Conservation (phyloP, 2,113 vertebrate species). For the Ahaetulla prasina region DNA sequence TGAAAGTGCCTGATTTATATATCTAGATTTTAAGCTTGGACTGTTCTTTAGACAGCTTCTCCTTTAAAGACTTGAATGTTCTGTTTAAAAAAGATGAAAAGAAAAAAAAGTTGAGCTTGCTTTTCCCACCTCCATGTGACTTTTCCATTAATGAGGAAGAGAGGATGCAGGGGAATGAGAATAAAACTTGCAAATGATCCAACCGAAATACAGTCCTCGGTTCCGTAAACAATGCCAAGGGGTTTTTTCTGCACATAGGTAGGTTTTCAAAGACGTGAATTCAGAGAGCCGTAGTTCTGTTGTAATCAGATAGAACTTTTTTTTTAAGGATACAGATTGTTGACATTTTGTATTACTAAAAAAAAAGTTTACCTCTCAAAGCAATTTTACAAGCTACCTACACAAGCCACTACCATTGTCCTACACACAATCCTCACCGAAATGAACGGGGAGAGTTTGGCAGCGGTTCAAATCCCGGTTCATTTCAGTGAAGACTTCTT, state of each 20-base stretch:
- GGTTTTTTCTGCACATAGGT: constrained; percentile 26
- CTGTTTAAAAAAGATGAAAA: constrained; percentile 70
- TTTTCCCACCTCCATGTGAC: constrained; percentile 79
- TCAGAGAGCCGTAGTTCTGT: constrained; percentile 35
- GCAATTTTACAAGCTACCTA: constrained; percentile 42
- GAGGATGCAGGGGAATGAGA: constrained; percentile 45
- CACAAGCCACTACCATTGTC: neutral
- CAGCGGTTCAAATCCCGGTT: neutral
- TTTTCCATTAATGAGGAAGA: constrained; percentile 47
- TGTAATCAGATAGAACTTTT: constrained; percentile 44
- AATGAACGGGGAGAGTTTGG: neutral
- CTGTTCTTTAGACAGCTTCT: constrained; percentile 82
- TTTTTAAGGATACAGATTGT: constrained; percentile 37
- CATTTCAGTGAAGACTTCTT: neutral
- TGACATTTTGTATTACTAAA: constrained; percentile 65
- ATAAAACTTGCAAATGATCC: constrained; percentile 8
- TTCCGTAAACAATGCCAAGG: constrained; percentile 41
- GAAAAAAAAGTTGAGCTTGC: constrained; percentile 74
- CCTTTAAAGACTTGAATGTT: constrained; percentile 98
- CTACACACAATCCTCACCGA: neutral
- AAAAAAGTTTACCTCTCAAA: constrained; percentile 69
- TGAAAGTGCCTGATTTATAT: constrained; percentile 94
- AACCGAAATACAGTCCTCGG: constrained; percentile 1
- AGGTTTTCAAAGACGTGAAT: constrained; percentile 52
- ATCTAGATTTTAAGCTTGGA: constrained; percentile 85